Conservation (phyloP, 2,113 vertebrate genomes). For the Odontesthes bonariensis region DNA sequence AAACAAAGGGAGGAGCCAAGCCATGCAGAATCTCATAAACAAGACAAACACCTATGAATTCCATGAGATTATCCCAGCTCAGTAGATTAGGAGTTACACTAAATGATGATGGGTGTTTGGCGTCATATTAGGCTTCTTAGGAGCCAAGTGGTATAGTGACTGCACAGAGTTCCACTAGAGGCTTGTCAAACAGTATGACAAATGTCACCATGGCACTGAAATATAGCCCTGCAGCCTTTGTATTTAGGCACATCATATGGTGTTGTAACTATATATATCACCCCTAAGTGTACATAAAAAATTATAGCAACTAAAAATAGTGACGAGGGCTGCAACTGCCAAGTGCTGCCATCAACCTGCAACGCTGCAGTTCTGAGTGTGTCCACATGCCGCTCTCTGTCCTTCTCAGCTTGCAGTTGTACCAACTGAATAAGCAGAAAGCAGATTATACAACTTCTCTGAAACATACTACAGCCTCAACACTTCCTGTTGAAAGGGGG, state of each 20-base stretch:
- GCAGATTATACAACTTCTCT: slow-evolving; percentile 13
- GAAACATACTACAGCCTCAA: slow-evolving; percentile 12
- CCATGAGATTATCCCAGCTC: neutral
- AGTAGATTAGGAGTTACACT: neutral
- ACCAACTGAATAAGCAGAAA: slow-evolving; percentile 21
- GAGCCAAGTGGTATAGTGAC: neutral
- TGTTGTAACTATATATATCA: neutral
- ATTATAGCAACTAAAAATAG: slow-evolving; percentile 23
- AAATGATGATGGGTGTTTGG: neutral
- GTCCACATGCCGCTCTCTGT: neutral
- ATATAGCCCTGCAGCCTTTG: neutral
- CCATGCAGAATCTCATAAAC: neutral
- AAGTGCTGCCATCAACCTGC: slow-evolving; percentile 5
- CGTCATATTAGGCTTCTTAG: no score
- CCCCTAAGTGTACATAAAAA: neutral
- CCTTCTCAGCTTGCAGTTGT: neutral
- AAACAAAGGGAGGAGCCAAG: neutral
- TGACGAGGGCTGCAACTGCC: neutral
- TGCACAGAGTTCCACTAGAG: neutral
- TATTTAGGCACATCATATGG: neutral
- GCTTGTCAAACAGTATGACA: neutral
- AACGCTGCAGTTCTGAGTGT: slow-evolving; percentile 8
- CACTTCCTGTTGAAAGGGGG: neutral
- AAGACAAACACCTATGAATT: no score
- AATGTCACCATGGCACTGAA: neutral